Evolutionary conservation across 2,888 invertebrate species (phyloP).

Genomic region (Pyrgus malvae): DNA sequence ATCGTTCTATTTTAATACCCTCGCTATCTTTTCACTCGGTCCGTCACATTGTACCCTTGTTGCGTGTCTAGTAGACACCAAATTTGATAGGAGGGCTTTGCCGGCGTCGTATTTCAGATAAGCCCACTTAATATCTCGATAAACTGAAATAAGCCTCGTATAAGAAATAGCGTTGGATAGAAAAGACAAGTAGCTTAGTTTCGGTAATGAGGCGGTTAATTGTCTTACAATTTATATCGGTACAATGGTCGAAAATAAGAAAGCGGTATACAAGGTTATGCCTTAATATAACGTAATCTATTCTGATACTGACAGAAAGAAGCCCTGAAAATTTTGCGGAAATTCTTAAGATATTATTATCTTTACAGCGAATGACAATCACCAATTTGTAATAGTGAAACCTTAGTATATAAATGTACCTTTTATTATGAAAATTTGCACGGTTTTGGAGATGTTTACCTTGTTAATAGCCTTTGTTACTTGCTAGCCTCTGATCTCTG

Average conservation of each 20-base stretch:
- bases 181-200: slow-evolving; percentile 22
- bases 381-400: no score
- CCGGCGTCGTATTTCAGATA: slow-evolving; percentile 48
- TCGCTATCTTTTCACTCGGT: slow-evolving; percentile 40
- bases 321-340: no score
- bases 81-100: slow-evolving; percentile 43
- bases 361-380: no score
- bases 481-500: no score
- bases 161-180: slow-evolving; percentile 31
- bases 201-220: slow-evolving; percentile 22
- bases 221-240: slow-evolving; percentile 8
- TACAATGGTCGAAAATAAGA: not conserved
- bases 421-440: no score
- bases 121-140: slow-evolving; percentile 43
- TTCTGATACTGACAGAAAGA: no score
- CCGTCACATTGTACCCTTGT: slow-evolving; percentile 40
- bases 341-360: no score
- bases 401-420: no score
- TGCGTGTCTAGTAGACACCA: slow-evolving; percentile 41
- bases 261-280: no score
- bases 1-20: slow-evolving; percentile 25
- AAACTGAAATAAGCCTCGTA: slow-evolving; percentile 38
- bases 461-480: no score
- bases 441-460: no score
- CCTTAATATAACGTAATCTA: no score